A percentile compares a stretch with the other conserved stretches of the same genome.
Conservation (phyloP, 2,888 invertebrate genomes). For the Drosophila barbarae region DNA sequence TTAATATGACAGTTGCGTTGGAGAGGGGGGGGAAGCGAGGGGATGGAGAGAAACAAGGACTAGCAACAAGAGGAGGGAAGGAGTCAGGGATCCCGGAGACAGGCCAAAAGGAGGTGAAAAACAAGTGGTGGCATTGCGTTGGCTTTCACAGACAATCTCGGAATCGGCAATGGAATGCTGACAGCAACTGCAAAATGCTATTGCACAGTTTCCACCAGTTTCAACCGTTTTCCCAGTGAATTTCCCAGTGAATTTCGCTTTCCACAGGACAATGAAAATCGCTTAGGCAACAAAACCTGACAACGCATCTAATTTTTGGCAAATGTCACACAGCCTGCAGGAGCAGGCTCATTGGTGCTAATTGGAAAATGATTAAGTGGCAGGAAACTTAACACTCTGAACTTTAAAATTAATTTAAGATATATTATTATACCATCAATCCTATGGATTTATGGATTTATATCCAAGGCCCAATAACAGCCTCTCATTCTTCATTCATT, state of each 20-base stretch:
- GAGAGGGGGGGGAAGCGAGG: not conserved
- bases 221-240: conserved; percentile 11
- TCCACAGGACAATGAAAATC: conserved; percentile 35
- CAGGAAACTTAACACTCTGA: not conserved
- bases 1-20: conserved; percentile 56
- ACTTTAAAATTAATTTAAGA: not conserved
- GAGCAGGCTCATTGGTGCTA: conserved; percentile 16
- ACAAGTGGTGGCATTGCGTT: conserved; percentile 7
- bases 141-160: conserved; percentile 29
- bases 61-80: not conserved
- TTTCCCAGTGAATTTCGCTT: conserved; percentile 3
- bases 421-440: not conserved
- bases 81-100: not conserved
- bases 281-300: conserved; percentile 41
- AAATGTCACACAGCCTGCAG: conserved; percentile 16
- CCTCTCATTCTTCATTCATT: no score
- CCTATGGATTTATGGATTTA: conserved; percentile 16
- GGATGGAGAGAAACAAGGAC: not conserved
- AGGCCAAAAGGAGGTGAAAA: conserved; percentile 5
- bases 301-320: conserved; percentile 24
- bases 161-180: conserved; percentile 33
- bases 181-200: conserved; percentile 25
- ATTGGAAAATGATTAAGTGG: conserved; percentile 30
- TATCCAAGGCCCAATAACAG: conserved; percentile 21
- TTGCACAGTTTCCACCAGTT: conserved; percentile 25